Conservation (phyloP, 2,888 invertebrate species). For the Hirtodrosophila duncani region DNA sequence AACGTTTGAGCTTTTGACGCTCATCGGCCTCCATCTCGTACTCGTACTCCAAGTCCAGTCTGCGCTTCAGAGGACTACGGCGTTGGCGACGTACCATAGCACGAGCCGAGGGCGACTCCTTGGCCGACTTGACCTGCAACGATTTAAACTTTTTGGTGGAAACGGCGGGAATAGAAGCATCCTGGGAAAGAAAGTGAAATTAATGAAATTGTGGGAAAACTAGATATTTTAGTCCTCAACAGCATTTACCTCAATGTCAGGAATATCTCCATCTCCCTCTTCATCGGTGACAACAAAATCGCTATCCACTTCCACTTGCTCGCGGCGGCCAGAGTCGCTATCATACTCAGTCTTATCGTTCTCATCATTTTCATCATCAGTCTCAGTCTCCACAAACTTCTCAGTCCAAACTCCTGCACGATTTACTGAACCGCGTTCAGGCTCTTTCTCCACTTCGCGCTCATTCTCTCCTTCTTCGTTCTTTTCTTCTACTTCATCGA, state of each 20-base stretch:
- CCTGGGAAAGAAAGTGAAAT: conserved; percentile 9
- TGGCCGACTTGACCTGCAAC: conserved; percentile 17
- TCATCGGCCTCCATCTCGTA: conserved; percentile 92
- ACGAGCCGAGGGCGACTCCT: conserved; percentile 17
- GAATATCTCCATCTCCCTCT: conserved; percentile 77
- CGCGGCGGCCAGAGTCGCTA: conserved; percentile 85
- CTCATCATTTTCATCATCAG: conserved; percentile 74
- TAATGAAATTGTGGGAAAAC: conserved; percentile 10
- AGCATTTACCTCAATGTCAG: conserved; percentile 87
- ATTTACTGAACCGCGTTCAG: conserved; percentile 79
- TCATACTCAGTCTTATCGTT: conserved; percentile 58
- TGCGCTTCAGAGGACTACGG: conserved; percentile 80
- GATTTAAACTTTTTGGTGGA: too few relatives aligned
- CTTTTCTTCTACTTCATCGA: conserved; percentile 85
- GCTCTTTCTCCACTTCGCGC: conserved; percentile 79
- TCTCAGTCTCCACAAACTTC: conserved; percentile 75
- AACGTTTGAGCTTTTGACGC: too few relatives aligned
- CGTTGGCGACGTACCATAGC: conserved; percentile 23
- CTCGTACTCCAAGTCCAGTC: conserved; percentile 94
- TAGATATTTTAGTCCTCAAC: neutral
- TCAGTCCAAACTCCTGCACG: conserved; percentile 80
- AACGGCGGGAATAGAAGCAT: too few relatives aligned
- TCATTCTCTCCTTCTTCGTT: conserved; percentile 82
- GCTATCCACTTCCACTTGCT: conserved; percentile 82
- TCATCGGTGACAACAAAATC: conserved; percentile 83